These are phyloP conservation scores for Tenthredo scrophulariae DNA, from an alignment of 2,888 invertebrate genomes.

Conservation along the genomic window DNA sequence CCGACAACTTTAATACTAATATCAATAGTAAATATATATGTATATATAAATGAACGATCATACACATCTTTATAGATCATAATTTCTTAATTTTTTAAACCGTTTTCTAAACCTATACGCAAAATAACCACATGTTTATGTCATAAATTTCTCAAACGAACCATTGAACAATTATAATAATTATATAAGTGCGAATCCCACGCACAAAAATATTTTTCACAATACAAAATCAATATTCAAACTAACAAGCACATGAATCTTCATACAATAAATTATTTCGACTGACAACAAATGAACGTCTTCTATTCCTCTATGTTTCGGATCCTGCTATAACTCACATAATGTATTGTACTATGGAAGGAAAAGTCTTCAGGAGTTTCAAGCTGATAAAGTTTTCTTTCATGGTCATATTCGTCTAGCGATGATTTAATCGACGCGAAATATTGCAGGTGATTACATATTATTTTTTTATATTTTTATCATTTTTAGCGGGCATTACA, in stretches of 20 bases:
- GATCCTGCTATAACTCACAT: neutral
- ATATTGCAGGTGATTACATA: neutral
- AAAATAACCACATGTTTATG: neutral
- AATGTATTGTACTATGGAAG: neutral
- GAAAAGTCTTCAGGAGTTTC: neutral
- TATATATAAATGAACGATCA: neutral
- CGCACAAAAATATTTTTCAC: neutral
- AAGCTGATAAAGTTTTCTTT: slow-evolving; percentile 8
- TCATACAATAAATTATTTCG: neutral
- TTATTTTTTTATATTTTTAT: neutral
- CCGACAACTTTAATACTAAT: slow-evolving; percentile 31
- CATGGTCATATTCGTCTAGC: slow-evolving; percentile 2
- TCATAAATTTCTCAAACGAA: neutral
- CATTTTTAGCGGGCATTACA: neutral
- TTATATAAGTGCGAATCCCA: neutral
- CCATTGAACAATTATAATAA: neutral
- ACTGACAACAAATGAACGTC: neutral
- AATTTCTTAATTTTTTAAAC: slow-evolving; percentile 27
- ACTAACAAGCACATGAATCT: neutral
- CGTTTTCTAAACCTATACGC: neutral
- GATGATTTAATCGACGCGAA: neutral
- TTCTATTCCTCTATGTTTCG: neutral
- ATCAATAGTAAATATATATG: slow-evolving; percentile 1
- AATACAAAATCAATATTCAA: neutral
- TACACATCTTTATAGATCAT: neutral